Evolutionary conservation across 2,113 vertebrate species (phyloP).

Genomic region (Stigmatopora nigra): DNA sequence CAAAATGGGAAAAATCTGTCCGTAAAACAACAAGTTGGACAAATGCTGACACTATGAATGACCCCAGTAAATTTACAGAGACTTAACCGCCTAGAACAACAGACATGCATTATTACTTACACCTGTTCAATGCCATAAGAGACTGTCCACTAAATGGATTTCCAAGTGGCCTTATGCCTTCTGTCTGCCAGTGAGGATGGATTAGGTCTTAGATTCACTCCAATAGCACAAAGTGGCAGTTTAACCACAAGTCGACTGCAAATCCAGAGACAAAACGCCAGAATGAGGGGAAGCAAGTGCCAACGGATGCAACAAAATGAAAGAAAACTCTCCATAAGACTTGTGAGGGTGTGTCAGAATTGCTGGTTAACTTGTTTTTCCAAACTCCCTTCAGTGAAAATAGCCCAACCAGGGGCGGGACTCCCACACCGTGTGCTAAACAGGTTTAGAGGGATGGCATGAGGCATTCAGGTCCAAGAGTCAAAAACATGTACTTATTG

Average conservation of each 20-base stretch:
- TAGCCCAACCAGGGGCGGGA: conserved; percentile 26
- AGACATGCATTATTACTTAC: conserved; percentile 43
- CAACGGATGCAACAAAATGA: conserved; percentile 15
- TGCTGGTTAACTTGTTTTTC: conserved; percentile 59
- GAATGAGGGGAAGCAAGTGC: not conserved
- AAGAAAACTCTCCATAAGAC: conserved; percentile 7
- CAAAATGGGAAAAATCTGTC: not conserved
- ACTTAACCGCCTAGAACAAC: conserved; percentile 25
- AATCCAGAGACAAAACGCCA: conserved; percentile 6
- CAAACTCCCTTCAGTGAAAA: conserved; percentile 29
- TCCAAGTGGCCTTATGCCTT: conserved; percentile 20
- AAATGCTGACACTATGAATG: conserved; percentile 33
- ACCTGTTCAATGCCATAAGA: conserved; percentile 55
- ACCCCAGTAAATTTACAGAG: conserved; percentile 20
- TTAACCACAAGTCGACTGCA: conserved; percentile 16
- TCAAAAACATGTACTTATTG: conserved; percentile 16
- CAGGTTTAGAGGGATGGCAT: conserved; percentile 39
- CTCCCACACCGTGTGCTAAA: conserved; percentile 20
- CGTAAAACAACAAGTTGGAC: conserved; percentile 26
- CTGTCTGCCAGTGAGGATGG: conserved; percentile 29
- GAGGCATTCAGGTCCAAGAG: conserved; percentile 15
- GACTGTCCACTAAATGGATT: conserved; percentile 54
- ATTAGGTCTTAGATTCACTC: conserved; percentile 41
- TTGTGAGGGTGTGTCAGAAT: conserved; percentile 43
- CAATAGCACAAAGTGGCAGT: conserved; percentile 21